Evolutionary conservation across 37 sponge, comb jelly and placozoan species (phyloP), one percentile per base, ranked within the genome.

Genomic region (Mnemiopsis leidyi): DNA sequence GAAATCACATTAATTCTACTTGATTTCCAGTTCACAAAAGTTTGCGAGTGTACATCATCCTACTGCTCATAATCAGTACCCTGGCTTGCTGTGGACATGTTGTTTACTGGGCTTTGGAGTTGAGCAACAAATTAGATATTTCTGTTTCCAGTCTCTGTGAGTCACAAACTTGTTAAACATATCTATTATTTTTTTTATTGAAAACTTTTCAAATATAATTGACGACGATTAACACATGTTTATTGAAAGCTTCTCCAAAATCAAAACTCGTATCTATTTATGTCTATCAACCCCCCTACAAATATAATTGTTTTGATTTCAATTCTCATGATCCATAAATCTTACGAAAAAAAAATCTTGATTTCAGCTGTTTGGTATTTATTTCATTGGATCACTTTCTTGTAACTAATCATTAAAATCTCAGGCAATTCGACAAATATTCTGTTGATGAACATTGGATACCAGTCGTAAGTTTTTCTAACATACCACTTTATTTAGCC

Each of bases 361-460:
- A 48, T 48, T 48, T 48, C 5, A 48, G 13, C 13, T 48, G 61
- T 48, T 18, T 48, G 61, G 61, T 48, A 48, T 48, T 48, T 48
- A 5, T n/a, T 48, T 48, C 61, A 18, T 13, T 13, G 61, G 61
- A n/a, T n/a, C n/a, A n/a, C n/a, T n/a, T n/a, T n/a, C n/a, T n/a
- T n/a, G n/a, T n/a, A n/a, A n/a, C n/a, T n/a, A n/a, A n/a, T n/a
- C n/a, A n/a, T n/a, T n/a, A n/a, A n/a, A 7, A 38, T 40, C 25
- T 23, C 90, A 85, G 90, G 90, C 39, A 33, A 85, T 26, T 23
- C 40, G 1, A 85, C 90, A 23, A 85, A 85, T 29, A 85, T 85
- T 25, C 48, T 85, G 32, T 37, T 85, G 16, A 85, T 85, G 90
- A 85, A 85, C 61, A 85, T 85, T 25, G 90, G 90, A 85, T 85